These are phyloP conservation scores for Pristionchus entomophagus DNA, from an alignment of 2,888 invertebrate genomes.

Conservation along the genomic window DNA sequence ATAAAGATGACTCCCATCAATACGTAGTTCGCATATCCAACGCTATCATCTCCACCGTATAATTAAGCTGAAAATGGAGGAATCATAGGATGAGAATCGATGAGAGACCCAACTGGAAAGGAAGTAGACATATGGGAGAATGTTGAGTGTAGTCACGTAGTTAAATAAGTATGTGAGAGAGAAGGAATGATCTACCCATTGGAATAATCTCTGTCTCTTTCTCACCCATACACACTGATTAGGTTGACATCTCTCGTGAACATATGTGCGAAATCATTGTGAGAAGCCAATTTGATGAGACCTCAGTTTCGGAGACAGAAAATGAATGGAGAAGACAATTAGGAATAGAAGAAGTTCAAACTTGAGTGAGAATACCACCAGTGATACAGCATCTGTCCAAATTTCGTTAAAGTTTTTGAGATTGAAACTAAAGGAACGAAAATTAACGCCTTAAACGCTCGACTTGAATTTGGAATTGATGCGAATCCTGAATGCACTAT, in stretches of 20 bases:
- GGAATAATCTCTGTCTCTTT: not conserved
- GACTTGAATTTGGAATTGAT: not conserved
- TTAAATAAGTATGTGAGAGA: not conserved
- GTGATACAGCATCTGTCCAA: not conserved
- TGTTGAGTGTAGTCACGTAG: not conserved
- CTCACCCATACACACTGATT: slow-evolving; percentile 24
- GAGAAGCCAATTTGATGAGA: slow-evolving; percentile 33
- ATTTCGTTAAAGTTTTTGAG: not conserved
- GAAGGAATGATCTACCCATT: not conserved
- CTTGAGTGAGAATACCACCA: slow-evolving; percentile 26
- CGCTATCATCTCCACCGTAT: not conserved
- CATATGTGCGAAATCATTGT: slow-evolving; percentile 16
- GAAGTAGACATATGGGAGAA: not conserved
- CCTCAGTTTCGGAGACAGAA: slow-evolving; percentile 24
- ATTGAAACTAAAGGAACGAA: not conserved
- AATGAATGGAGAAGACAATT: not conserved
- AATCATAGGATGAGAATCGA: too few species aligned
- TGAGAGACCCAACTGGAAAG: not conserved
- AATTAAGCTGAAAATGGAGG: not conserved
- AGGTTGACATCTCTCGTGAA: slow-evolving; percentile 14
- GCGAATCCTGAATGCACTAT: slow-evolving; percentile 10
- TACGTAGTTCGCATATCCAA: too few species aligned
- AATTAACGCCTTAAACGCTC: not conserved
- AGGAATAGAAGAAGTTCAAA: not conserved
- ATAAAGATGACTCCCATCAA: too few species aligned